Evolutionary conservation across 2,113 vertebrate species (phyloP).

Genomic region (Rallus limicola): DNA sequence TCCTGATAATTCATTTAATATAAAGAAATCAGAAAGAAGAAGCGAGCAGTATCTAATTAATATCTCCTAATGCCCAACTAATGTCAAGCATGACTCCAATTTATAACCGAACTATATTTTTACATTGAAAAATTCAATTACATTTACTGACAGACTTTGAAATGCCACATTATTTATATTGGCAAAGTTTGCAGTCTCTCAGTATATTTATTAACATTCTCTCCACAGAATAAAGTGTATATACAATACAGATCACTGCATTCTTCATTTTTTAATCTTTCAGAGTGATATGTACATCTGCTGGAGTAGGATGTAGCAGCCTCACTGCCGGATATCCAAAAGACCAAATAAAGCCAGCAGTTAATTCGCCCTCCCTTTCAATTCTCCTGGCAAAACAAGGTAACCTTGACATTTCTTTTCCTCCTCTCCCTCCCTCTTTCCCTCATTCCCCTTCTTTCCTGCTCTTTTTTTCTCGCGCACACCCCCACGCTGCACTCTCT

Average conservation of each 20-base stretch:
- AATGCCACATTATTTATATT: slow-evolving; percentile 79
- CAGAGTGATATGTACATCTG: slow-evolving; percentile 70
- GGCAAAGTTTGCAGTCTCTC: slow-evolving; percentile 72
- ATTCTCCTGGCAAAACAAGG: slow-evolving; percentile 66
- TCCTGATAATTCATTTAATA: slow-evolving; percentile 70
- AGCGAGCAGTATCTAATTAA: slow-evolving; percentile 74
- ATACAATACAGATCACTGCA: slow-evolving; percentile 76
- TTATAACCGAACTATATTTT: slow-evolving; percentile 77
- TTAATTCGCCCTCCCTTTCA: slow-evolving; percentile 64
- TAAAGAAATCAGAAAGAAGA: slow-evolving; percentile 53
- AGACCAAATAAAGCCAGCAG: slow-evolving; percentile 48
- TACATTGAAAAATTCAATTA: slow-evolving; percentile 80
- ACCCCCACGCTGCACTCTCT: slow-evolving; percentile 40
- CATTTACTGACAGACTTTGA: slow-evolving; percentile 79
- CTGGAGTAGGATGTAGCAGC: slow-evolving; percentile 21
- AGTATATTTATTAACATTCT: slow-evolving; percentile 78
- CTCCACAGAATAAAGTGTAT: slow-evolving; percentile 71
- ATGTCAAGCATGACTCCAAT: slow-evolving; percentile 74
- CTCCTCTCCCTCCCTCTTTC: neutral
- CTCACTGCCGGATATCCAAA: slow-evolving; percentile 55
- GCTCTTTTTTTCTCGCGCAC: neutral
- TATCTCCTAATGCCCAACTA: slow-evolving; percentile 76
- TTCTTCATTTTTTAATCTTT: slow-evolving; percentile 78
- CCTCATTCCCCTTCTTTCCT: slow-evolving; percentile 30
- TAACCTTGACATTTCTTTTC: slow-evolving; percentile 76